These are phyloP conservation scores for Numenius phaeopus DNA, from an alignment of 2,797 vertebrate genomes.

Conservation along the genomic window DNA sequence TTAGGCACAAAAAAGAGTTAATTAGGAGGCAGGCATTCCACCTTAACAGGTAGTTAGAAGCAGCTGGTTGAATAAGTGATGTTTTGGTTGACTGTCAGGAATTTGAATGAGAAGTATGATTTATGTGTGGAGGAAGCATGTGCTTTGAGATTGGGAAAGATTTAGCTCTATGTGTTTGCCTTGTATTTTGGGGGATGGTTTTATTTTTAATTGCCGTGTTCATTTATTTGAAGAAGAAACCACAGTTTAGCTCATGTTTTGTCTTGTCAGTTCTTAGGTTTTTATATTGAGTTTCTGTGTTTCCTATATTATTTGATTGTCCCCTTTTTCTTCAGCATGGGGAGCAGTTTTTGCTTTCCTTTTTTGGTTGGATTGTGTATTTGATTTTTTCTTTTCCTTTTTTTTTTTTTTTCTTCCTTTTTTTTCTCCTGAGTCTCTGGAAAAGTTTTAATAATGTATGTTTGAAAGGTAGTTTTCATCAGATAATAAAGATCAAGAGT, in stretches of 20 bases:
- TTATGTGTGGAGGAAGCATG: rapidly evolving
- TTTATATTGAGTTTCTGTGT: background rate
- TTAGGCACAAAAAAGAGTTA: background rate
- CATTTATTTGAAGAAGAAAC: background rate
- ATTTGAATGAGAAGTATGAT: background rate
- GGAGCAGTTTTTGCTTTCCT: background rate
- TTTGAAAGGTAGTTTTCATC: background rate
- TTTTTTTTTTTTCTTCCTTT: too few relatives aligned
- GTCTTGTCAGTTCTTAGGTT: background rate
- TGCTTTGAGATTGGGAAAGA: background rate
- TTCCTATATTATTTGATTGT: background rate
- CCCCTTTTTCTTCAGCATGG: background rate
- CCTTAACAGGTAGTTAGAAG: background rate
- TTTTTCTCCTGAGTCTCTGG: background rate
- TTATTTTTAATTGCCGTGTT: background rate
- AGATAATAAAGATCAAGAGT: background rate
- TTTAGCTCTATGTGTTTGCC: background rate
- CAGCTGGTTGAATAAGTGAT: background rate
- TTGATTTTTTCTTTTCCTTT: background rate
- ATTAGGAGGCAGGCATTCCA: background rate
- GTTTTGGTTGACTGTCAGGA: background rate
- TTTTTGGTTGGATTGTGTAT: background rate
- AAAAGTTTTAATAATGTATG: background rate
- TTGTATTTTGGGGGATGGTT: background rate
- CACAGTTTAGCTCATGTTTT: background rate